Evolutionary conservation across 1,140 invertebrate species (phyloP), one percentile per base, ranked within the genome.

Genomic region (Homarus americanus): DNA sequence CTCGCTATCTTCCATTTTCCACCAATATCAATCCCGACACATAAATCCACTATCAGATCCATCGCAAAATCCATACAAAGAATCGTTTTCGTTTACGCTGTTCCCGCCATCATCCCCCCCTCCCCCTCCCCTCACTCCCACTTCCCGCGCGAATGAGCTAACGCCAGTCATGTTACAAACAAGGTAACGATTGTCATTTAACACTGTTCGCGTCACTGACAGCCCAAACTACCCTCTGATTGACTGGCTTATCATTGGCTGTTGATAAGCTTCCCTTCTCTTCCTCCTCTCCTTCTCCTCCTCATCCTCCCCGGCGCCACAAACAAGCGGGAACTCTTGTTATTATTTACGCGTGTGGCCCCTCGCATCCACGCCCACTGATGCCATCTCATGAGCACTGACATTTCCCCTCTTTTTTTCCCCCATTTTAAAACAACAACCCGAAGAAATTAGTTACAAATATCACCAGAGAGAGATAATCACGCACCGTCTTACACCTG

Each of bases 211-310:
- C 63, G n/a, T 20, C 63, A 28, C 4, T 32, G 63, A 69, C 63
- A 69, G n/a, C 63, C 63, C 32, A 69, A 69, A 32, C 63, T 69
- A 69, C 63, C 63, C 63, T 69, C 63, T 69, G 63, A 69, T 69
- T 69, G 63, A 69, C 63, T 69, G 63, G n/a, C 63, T 69, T 69
- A 69, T 69, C 63, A 69, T 69, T 69, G 63, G 63, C n/a, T 69
- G n/a, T 0, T 28, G 63, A 69, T 69, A 69, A 28, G 28, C 63
- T 32, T 24, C 20, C 58, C 20, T 24, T 24, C 15, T 7, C 44
- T 49, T 49, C 44, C 5, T 49, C 15, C 4, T 49, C 44, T 7
- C 44, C 44, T 15, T 4, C 44, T 49, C 44, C 15, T 15, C 44
- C 44, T 15, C 44, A 49, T 49, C 44, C 44, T 7, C n/a, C n/a